A percentile compares a stretch with the other conserved stretches of the same genome.
These are phyloP conservation scores for Macaria notata DNA, from an alignment of 2,888 invertebrate species.

Conservation along the genomic window DNA sequence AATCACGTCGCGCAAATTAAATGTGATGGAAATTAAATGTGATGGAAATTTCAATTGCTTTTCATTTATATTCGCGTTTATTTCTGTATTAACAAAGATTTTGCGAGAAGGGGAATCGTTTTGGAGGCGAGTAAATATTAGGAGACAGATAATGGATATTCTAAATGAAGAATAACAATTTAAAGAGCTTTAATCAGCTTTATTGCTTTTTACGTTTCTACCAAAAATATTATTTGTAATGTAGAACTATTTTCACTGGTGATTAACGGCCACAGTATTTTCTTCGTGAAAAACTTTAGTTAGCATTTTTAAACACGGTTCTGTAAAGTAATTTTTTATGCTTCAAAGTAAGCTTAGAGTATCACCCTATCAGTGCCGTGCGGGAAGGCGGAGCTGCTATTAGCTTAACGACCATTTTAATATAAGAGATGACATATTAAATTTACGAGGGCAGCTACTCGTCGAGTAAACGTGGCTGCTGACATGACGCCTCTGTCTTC, in stretches of 20 bases:
- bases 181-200: constrained; percentile 25
- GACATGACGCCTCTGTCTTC: constrained; percentile 72
- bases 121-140: constrained; percentile 32
- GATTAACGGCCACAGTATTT: constrained; percentile 3
- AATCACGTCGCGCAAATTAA: constrained; percentile 35
- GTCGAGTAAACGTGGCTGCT: constrained; percentile 63
- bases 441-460: constrained; percentile 77
- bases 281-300: constrained; percentile 4
- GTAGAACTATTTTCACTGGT: constrained; percentile 1
- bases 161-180: constrained; percentile 31
- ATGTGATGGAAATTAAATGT: constrained; percentile 38
- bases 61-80: constrained; percentile 37
- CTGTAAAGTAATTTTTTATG: constrained; percentile 44
- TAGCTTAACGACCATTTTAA: constrained; percentile 81
- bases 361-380: constrained; percentile 66
- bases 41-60: constrained; percentile 36
- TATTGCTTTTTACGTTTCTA: constrained; percentile 22
- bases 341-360: constrained; percentile 56
- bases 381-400: constrained; percentile 71
- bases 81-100: constrained; percentile 35
- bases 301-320: constrained; percentile 1
- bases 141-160: constrained; percentile 30
- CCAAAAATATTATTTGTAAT: background rate
- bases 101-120: constrained; percentile 29
- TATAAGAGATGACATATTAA: constrained; percentile 81